Evolutionary conservation across 2,888 invertebrate genomes (phyloP).

Genomic region (Fissipunctia ypsillon): DNA sequence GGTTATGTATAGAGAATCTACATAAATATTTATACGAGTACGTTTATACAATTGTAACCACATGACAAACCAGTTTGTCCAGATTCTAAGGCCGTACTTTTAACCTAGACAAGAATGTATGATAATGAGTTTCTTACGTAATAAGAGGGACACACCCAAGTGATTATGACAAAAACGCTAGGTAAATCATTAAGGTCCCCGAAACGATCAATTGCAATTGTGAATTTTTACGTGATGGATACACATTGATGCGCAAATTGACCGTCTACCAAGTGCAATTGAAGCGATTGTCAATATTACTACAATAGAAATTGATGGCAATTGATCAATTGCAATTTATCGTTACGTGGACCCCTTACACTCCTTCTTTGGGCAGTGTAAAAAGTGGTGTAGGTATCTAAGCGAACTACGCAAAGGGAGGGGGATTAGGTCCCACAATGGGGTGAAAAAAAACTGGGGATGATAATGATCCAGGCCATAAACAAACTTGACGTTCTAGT

Average conservation of each 20-base stretch:
- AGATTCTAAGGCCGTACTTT: slow-evolving; percentile 52
- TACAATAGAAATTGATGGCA: too few relatives aligned
- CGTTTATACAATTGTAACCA: slow-evolving; percentile 23
- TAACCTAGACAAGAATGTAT: slow-evolving; percentile 59
- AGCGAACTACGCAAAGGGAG: neutral
- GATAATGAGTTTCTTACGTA: slow-evolving; percentile 26
- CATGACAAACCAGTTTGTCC: slow-evolving; percentile 43
- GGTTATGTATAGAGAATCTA: neutral
- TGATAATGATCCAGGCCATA: neutral
- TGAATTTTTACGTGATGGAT: too few relatives aligned
- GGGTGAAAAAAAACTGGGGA: neutral
- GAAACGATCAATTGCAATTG: too few relatives aligned
- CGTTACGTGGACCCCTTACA: too few relatives aligned
- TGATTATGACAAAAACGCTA: neutral
- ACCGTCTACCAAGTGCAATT: too few relatives aligned
- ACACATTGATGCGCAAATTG: too few relatives aligned
- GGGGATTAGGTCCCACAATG: neutral
- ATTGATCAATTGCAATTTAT: too few relatives aligned
- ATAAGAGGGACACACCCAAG: slow-evolving; percentile 11
- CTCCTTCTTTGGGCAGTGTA: neutral
- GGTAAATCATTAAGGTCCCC: too few relatives aligned
- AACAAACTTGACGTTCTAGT: neutral
- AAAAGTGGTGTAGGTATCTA: neutral
- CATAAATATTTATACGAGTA: slow-evolving; percentile 4
- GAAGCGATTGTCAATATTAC: too few relatives aligned